These are phyloP conservation scores for Crossoptilon crossoptilon DNA, from an alignment of 2,797 vertebrate genomes.

Conservation along the genomic window DNA sequence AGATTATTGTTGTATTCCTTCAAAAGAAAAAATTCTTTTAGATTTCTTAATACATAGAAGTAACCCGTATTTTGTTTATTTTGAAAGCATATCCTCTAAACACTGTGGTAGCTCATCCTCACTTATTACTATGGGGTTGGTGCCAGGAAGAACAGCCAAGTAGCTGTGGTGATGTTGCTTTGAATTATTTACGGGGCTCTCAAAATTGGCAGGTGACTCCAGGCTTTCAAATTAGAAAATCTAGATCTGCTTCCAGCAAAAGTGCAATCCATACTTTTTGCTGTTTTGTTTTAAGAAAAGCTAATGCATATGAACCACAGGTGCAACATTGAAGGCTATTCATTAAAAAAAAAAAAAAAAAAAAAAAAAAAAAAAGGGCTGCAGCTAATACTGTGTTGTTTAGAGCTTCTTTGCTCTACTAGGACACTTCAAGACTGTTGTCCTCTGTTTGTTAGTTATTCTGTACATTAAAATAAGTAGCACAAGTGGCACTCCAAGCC, in stretches of 20 bases:
- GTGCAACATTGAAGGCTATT: not conserved
- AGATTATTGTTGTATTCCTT: not conserved
- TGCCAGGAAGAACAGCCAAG: not conserved
- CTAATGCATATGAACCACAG: not conserved
- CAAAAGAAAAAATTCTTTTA: not conserved
- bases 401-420: not conserved
- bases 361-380: not conserved
- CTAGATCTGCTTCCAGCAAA: not conserved
- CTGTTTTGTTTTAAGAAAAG: not conserved
- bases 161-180: not conserved
- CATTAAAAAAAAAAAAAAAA: not conserved
- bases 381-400: fast-evolving
- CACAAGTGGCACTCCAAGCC: not conserved
- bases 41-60: not conserved
- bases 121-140: not conserved
- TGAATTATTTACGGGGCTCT: not conserved
- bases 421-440: not conserved
- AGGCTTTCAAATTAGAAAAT: not conserved
- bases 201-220: not conserved
- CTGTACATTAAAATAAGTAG: not conserved
- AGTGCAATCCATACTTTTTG: not conserved
- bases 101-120: not conserved
- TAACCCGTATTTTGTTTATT: not conserved
- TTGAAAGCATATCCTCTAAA: not conserved
- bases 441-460: not conserved